These are phyloP conservation scores for Pterobdella sp. DNA, from an alignment of 2,888 invertebrate genomes.

Conservation along the genomic window DNA sequence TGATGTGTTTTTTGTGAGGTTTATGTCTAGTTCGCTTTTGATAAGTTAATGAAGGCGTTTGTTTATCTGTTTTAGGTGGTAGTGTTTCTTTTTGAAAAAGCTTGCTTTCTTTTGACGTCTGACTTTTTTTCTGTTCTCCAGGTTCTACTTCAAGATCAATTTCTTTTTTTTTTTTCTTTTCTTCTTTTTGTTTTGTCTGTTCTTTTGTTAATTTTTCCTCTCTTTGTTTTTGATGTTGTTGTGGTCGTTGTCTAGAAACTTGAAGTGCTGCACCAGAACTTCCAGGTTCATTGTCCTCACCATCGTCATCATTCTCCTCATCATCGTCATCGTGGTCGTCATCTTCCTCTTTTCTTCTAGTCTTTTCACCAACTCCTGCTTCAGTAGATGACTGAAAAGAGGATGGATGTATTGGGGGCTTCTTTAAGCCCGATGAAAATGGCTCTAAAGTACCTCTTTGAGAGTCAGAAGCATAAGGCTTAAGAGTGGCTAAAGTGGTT, in stretches of 20 bases:
- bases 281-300: not conserved
- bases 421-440: no score
- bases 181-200: not conserved
- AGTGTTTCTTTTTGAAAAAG: not conserved
- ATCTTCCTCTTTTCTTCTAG: not conserved
- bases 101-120: not conserved
- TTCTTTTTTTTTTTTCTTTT: not conserved
- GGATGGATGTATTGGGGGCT: no score
- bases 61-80: not conserved
- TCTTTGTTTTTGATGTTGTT: not conserved
- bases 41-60: no score
- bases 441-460: no score
- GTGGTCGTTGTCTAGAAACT: not conserved
- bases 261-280: not conserved
- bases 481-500: no score
- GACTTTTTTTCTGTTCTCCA: not conserved
- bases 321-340: constrained; percentile 3
- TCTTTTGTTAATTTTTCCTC: not conserved
- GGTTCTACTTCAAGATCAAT: not conserved
- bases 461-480: no score
- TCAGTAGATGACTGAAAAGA: no score
- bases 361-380: not conserved
- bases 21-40: no score
- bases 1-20: no score
- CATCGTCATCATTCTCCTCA: not conserved